Evolutionary conservation across 2,888 invertebrate species (phyloP).

Genomic region (Galeopsomyia nigrocyanea): DNA sequence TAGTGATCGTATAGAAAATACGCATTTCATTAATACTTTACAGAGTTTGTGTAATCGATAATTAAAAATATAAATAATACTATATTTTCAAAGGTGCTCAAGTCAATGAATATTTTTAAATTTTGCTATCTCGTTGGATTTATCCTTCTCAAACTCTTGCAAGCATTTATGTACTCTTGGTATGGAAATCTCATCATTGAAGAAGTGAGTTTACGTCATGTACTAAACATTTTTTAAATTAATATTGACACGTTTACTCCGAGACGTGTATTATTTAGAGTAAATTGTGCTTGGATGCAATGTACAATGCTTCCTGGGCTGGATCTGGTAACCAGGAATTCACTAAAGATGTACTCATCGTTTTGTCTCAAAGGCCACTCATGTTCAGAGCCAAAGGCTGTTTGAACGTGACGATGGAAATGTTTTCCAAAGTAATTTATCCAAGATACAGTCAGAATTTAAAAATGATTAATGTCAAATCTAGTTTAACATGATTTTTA

Average conservation of each 20-base stretch:
- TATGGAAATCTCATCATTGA: not conserved
- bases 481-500: no score
- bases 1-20: no score
- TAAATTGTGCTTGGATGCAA: not conserved
- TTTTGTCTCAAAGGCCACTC: constrained; percentile 2
- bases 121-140: not conserved
- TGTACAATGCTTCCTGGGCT: constrained; percentile 7
- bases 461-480: no score
- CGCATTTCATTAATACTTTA: no score
- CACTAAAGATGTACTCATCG: constrained; percentile 8
- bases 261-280: not conserved
- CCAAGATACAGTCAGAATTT: no score
- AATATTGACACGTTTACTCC: not conserved
- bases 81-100: not conserved
- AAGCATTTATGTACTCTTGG: constrained; percentile 10
- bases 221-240: not conserved
- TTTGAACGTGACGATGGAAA: constrained; percentile 3
- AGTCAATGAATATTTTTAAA: not conserved
- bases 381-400: not conserved
- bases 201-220: constrained; percentile 2
- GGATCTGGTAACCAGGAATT: not conserved
- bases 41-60: no score
- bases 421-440: constrained; percentile 5
- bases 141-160: not conserved
- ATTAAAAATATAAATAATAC: no score